Conservation (phyloP, 30 jellyfish, hydroid and myxozoan species). For the Nemopilema nomurai region DNA sequence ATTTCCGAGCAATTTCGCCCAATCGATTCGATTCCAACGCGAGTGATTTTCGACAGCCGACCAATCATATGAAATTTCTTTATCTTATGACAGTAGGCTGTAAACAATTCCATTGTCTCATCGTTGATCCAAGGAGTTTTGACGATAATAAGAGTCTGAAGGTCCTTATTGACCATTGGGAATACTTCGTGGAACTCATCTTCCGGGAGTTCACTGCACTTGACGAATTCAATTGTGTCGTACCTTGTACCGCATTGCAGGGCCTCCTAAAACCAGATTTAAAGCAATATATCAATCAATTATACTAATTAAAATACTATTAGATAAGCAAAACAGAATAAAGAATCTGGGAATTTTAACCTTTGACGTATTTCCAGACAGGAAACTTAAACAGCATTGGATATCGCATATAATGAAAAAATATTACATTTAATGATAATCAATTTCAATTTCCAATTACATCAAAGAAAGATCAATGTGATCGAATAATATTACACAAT, state of each 20-base stretch:
- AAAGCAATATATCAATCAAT: background rate
- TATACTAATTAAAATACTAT: no score
- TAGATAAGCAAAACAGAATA: no score
- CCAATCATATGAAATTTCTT: constrained; percentile 86
- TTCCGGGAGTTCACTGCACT: constrained; percentile 73
- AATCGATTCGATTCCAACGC: constrained; percentile 96
- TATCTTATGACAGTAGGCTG: constrained; percentile 90
- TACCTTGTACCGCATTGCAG: constrained; percentile 64
- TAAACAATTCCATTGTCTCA: constrained; percentile 88
- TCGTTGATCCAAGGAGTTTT: constrained; percentile 91
- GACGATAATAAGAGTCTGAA: constrained; percentile 75
- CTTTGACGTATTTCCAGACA: no score
- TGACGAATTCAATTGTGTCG: constrained; percentile 67
- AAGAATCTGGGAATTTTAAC: no score
- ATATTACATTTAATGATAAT: no score
- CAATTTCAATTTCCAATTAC: no score
- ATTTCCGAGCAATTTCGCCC: constrained; percentile 90
- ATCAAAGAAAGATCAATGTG: no score
- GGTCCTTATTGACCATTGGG: constrained; percentile 79
- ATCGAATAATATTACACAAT: no score
- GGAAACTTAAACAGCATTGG: no score
- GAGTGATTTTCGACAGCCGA: constrained; percentile 78
- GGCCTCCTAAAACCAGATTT: constrained; percentile 43
- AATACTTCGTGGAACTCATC: constrained; percentile 84
- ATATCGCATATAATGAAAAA: no score